phyloP scores from a whole-genome alignment of 1,140 invertebrate species.

The Heterodera carotae region DNA sequence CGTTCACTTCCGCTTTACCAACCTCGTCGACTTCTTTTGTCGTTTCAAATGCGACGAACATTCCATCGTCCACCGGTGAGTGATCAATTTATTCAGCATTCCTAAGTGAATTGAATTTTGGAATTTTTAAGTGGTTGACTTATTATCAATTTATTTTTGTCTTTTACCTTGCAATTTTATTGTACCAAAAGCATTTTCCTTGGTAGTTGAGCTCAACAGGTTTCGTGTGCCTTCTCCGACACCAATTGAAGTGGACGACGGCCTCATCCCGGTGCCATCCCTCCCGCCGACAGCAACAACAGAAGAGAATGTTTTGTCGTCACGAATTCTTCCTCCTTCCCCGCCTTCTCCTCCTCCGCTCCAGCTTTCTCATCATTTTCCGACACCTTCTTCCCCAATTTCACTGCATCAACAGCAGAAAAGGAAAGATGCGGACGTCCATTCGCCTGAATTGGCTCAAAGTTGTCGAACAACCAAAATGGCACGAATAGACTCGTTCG shows the following conservation, averaged over 20 bases:
- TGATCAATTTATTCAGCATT: too few relatives aligned
- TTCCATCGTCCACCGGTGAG: not conserved
- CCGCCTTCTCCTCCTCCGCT: slow-evolving; percentile 6
- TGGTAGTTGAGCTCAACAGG: not conserved
- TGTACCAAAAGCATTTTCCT: not conserved
- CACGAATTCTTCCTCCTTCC: not conserved
- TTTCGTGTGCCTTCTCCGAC: slow-evolving; percentile 1
- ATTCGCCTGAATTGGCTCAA: not conserved
- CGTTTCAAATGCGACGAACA: not conserved
- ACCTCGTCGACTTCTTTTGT: not conserved
- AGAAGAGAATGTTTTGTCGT: not conserved
- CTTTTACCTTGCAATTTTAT: not conserved
- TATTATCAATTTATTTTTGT: too few relatives aligned
- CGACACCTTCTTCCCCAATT: not conserved
- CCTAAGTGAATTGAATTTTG: too few relatives aligned
- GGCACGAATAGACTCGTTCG: slow-evolving; percentile 6
- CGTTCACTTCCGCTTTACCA: not conserved
- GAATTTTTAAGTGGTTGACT: too few relatives aligned
- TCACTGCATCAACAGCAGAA: not conserved
- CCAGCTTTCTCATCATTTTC: too few relatives aligned
- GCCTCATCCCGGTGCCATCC: not conserved
- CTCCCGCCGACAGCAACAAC: not conserved
- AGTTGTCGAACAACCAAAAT: not conserved
- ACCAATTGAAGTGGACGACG: not conserved
- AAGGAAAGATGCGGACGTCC: slow-evolving; percentile 4